Conservation (phyloP, 2,888 invertebrate genomes). For the Philhelius pedissequus region DNA sequence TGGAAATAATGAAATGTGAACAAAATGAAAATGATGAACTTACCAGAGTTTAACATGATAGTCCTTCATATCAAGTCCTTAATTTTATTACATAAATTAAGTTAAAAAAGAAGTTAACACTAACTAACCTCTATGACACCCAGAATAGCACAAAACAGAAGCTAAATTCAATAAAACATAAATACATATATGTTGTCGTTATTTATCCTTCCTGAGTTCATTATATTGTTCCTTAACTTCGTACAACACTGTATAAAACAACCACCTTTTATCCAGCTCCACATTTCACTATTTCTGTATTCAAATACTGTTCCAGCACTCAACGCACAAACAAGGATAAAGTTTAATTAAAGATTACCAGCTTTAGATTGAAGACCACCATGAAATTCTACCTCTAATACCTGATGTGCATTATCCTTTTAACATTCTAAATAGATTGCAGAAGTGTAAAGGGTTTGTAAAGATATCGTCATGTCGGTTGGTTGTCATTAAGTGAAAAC, state of each 20-base stretch:
- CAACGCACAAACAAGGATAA: slow-evolving; percentile 35
- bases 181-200: slow-evolving; percentile 4
- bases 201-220: slow-evolving; percentile 30
- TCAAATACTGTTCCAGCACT: not conserved
- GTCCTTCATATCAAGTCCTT: not conserved
- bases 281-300: not conserved
- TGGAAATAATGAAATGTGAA: no score
- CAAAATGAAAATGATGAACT: no score
- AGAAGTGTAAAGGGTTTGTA: slow-evolving; percentile 16
- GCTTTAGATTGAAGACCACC: slow-evolving; percentile 41
- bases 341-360: slow-evolving; percentile 67
- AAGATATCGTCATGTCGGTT: slow-evolving; percentile 33
- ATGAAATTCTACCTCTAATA: slow-evolving; percentile 11
- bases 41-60: not conserved
- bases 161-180: slow-evolving; percentile 14
- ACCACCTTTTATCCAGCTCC: slow-evolving; percentile 11
- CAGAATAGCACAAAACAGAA: not conserved
- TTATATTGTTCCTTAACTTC: slow-evolving; percentile 19
- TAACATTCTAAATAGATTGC: slow-evolving; percentile 1
- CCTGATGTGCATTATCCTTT: slow-evolving; percentile 36
- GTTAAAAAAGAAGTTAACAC: not conserved
- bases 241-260: slow-evolving; percentile 19
- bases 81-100: not conserved
- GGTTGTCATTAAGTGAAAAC: slow-evolving; percentile 55
- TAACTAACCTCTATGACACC: not conserved